These are phyloP conservation scores for Brachirus orientalis DNA, from an alignment of 2,113 vertebrate genomes.

Conservation along the genomic window DNA sequence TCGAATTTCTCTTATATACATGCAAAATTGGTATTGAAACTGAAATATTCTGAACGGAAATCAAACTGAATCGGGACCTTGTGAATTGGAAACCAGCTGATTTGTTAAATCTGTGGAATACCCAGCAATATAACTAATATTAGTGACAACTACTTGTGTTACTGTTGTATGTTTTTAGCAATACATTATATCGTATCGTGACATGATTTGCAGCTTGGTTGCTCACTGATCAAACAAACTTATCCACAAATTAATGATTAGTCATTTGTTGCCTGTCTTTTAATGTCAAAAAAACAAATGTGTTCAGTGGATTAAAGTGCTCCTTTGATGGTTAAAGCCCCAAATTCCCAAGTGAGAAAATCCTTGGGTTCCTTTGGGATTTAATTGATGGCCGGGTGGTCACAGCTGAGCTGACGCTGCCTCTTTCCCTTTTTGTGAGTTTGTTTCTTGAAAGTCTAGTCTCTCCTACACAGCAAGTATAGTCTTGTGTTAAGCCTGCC, in stretches of 20 bases:
- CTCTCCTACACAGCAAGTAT: neutral
- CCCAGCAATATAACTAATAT: too few species aligned
- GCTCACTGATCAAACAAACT: neutral
- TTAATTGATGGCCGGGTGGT: conserved; percentile 27
- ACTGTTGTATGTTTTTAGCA: too few species aligned
- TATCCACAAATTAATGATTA: neutral
- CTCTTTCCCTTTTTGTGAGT: neutral
- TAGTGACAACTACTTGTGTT: too few species aligned
- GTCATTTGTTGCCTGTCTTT: neutral
- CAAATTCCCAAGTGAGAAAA: conserved; percentile 16
- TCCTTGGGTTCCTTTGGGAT: conserved; percentile 32
- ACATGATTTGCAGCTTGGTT: too few species aligned
- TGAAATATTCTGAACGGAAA: too few species aligned
- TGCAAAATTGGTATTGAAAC: too few species aligned
- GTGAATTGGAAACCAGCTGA: too few species aligned
- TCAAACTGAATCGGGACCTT: too few species aligned
- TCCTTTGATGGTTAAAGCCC: conserved; percentile 22
- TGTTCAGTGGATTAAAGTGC: neutral
- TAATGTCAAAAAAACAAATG: neutral
- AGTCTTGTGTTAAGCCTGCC: conserved; percentile 3
- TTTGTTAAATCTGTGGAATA: too few species aligned
- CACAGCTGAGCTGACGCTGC: neutral
- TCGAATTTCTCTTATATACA: too few species aligned
- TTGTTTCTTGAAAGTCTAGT: neutral
- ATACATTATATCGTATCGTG: too few species aligned